These are phyloP conservation scores for Anoplolepis gracilipes DNA, from an alignment of 1,140 invertebrate species.

Conservation along the genomic window DNA sequence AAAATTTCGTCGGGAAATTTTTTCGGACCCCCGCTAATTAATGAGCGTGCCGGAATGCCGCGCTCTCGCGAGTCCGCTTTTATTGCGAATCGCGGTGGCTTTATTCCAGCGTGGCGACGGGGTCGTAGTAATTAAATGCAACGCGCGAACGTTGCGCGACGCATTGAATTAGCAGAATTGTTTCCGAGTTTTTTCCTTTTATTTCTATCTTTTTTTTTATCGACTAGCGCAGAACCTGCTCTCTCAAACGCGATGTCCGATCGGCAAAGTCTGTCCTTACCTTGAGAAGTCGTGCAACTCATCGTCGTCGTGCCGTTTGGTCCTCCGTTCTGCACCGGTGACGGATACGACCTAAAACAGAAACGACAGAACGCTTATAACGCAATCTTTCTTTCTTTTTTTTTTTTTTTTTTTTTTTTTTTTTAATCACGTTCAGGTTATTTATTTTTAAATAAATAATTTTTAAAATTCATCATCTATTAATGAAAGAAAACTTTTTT, in stretches of 20 bases:
- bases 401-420: too few relatives aligned
- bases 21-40: conserved; percentile 63
- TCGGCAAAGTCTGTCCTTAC: conserved; percentile 44
- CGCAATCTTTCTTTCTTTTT: too few relatives aligned
- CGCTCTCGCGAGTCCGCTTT: not conserved
- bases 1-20: conserved; percentile 66
- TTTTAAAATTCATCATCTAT: too few relatives aligned
- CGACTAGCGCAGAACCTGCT: not conserved
- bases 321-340: conserved; percentile 83
- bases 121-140: conserved; percentile 53
- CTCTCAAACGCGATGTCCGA: not conserved
- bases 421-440: too few relatives aligned
- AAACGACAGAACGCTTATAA: conserved; percentile 27
- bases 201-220: not conserved
- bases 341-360: conserved; percentile 83
- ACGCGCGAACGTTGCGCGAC: conserved; percentile 34
- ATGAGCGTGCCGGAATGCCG: conserved; percentile 51
- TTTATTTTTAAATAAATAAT: too few relatives aligned
- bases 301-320: conserved; percentile 80
- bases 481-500: too few relatives aligned
- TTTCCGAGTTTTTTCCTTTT: conserved; percentile 28
- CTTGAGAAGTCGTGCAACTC: conserved; percentile 79
- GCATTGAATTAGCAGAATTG: conserved; percentile 48
- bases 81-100: conserved; percentile 37
- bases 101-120: conserved; percentile 35